Evolutionary conservation across 1,140 invertebrate genomes (phyloP).

Genomic region (Branchinecta lynchi): DNA sequence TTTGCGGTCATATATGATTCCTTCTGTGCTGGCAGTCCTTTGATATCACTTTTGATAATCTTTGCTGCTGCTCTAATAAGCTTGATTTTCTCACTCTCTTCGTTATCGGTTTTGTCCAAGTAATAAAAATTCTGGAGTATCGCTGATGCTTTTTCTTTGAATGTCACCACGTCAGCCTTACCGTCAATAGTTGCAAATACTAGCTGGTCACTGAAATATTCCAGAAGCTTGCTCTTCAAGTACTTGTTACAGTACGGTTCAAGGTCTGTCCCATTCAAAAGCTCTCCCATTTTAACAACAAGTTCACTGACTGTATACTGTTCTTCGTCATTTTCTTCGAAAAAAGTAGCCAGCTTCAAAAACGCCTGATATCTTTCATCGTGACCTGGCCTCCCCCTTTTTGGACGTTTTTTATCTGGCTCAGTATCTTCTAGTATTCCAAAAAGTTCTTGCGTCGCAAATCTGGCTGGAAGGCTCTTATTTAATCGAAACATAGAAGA

Average conservation of each 20-base stretch:
- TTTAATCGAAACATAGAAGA: too few relatives aligned
- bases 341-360: too few relatives aligned
- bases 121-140: background rate
- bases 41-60: constrained; percentile 17
- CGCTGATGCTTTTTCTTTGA: background rate
- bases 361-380: too few relatives aligned
- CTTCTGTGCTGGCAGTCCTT: background rate
- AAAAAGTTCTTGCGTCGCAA: too few relatives aligned
- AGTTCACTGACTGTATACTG: too few relatives aligned
- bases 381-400: too few relatives aligned
- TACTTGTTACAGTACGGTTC: background rate
- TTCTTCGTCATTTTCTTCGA: too few relatives aligned
- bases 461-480: too few relatives aligned
- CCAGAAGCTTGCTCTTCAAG: constrained; percentile 15
- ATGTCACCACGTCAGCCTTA: background rate
- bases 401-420: too few relatives aligned
- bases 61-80: constrained; percentile 13
- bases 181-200: background rate
- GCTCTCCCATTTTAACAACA: background rate
- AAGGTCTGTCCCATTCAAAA: background rate
- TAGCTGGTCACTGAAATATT: constrained; percentile 15
- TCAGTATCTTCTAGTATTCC: too few relatives aligned
- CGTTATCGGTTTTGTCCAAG: background rate
- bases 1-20: background rate
- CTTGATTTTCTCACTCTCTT: constrained; percentile 10